A percentile compares a stretch with the other conserved stretches of the same genome.
These are phyloP conservation scores for Solea solea DNA, from an alignment of 2,113 vertebrate species.

Conservation along the genomic window DNA sequence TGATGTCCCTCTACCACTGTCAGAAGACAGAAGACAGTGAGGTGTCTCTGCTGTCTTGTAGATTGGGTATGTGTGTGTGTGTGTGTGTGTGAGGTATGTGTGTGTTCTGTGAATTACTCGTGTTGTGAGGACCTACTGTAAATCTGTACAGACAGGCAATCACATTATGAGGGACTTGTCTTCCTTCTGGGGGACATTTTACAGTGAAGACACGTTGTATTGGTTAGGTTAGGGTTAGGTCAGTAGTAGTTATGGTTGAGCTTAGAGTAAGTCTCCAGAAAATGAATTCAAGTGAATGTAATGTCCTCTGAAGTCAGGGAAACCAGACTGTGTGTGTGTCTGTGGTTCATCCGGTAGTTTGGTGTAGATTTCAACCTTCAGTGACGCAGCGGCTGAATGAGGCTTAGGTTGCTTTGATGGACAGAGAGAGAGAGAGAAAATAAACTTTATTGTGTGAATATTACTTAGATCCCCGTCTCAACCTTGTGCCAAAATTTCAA, in stretches of 20 bases:
- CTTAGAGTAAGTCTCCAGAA: too few species aligned
- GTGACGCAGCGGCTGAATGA: constrained; percentile 38
- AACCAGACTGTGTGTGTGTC: constrained; percentile 29
- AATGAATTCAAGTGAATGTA: too few species aligned
- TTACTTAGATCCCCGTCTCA: neutral
- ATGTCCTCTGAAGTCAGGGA: too few species aligned
- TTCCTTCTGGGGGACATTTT: too few species aligned
- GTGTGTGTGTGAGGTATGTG: neutral
- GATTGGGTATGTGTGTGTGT: neutral
- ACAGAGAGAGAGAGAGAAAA: constrained; percentile 32
- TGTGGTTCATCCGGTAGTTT: constrained; percentile 59
- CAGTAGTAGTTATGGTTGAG: too few species aligned
- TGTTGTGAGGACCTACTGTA: too few species aligned
- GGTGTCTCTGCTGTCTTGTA: constrained; percentile 48
- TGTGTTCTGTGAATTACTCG: neutral
- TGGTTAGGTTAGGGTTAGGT: too few species aligned
- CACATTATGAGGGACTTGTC: too few species aligned
- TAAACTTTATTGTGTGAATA: neutral
- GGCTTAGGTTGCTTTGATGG: constrained; percentile 62
- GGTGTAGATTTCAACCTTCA: constrained; percentile 62
- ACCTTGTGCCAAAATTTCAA: too few species aligned
- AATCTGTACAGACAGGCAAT: too few species aligned
- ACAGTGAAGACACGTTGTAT: too few species aligned
- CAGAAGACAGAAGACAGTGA: constrained; percentile 27
- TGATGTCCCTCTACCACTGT: constrained; percentile 33